Evolutionary conservation across 2,113 vertebrate genomes (phyloP), one percentile per base, ranked within the genome.

Genomic region (Coracopsis vasa): DNA sequence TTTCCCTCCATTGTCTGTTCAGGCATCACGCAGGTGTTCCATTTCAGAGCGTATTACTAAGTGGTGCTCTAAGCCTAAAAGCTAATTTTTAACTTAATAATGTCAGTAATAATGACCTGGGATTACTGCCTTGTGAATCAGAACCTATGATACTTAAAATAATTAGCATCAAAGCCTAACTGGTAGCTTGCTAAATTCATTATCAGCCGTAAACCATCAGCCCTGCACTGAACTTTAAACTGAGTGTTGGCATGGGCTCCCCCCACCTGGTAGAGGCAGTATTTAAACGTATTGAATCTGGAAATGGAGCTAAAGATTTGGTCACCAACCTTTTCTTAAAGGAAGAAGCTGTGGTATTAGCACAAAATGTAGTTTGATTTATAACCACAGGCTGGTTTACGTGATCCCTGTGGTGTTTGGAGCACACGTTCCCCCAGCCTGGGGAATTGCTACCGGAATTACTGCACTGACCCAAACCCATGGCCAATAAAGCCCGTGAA

Each of bases 41-140:
- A 88, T 95, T 97, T 97, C 97, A 96, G 96, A 97, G 92, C 11
- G 7, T 92, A 96, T 97, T 95, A 97, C 91, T 95, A 94, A 91
- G 94, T 44, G 77, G 88, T 78, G 95, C 97, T 96, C 56, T 95
- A 83, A 97, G 97, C 96, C 95, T 95, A 95, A 91, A 97, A 97
- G 97, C 96, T 97, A 94, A 98, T 98, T 98, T 98, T 97, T 97
- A 97, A 97, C 96, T 96, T 96, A 98, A 97, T 98, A 96, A 95
- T 89, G 95, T 95, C 66, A 79, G 92, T 79, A 98, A 97, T 98
- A 97, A 98, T 48, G 88, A 95, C 94, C 96, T 77, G 87, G 79
- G 85, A 96, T 98, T 98, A 97, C 92, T 95, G 95, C 92, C 96
- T 97, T 96, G 93, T 98, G 97, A 97, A 98, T 98, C 96, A 98